Evolutionary conservation across 2,888 invertebrate species (phyloP), one percentile per base, ranked within the genome.

Genomic region (Ochlodes sylvanus): DNA sequence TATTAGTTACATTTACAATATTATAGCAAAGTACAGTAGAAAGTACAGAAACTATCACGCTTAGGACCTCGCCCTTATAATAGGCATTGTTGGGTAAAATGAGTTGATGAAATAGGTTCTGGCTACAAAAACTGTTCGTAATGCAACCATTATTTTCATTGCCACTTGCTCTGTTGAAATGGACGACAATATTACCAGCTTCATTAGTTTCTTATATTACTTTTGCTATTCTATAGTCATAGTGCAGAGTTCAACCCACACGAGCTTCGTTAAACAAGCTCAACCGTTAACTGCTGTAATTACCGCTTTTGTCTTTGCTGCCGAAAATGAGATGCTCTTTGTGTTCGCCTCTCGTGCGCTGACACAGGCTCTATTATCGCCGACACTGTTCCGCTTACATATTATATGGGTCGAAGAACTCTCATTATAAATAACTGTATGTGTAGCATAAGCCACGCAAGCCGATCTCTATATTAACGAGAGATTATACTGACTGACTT

Each of bases 291-390:
- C 77, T 75, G 76, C 80, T 80, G 80, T 90, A 89, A 89, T 90
- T 88, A 81, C 82, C 72, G 85, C 88, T 87, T 88, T 90, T 90
- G 90, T 90, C 88, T 90, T 88, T 88, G 84, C 80, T 81, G 82
- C 82, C 85, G 81, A 86, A 86, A 86, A 87, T 88, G 86, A 88
- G 86, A 83, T 80, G 81, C 80, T 83, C 85, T 87, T 88, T 87
- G 87, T 88, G 77, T 71, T 61, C 80, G 79, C 75, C 77, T 80
- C 77, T 80, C 78, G 79, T 81, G 80, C 77, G 80, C 83, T 83
- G 86, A 85, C 85, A 80, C 76, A 69, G 75, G 73, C 77, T 79
- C 80, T 80, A 81, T 84, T 83, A 83, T 81, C 44, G 75, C 72
- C 67, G 62, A 57, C 70, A 63, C 63, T 72, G 68, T 68, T 61